These are phyloP conservation scores for Heteromurus nitidus DNA, from an alignment of 2,888 invertebrate genomes.

Conservation along the genomic window DNA sequence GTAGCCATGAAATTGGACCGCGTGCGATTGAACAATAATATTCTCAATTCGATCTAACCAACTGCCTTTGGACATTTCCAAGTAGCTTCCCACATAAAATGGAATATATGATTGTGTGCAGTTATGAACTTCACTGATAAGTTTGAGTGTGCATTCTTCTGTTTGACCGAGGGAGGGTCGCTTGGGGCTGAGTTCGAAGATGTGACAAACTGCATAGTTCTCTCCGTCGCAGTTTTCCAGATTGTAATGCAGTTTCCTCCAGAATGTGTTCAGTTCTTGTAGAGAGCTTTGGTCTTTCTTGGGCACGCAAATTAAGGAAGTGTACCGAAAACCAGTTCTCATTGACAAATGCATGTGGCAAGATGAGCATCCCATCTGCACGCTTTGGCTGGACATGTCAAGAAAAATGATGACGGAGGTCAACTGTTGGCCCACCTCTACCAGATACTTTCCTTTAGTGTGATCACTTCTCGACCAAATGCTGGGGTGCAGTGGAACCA, in stretches of 20 bases:
- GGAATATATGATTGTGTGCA: not conserved
- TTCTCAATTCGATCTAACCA: not conserved
- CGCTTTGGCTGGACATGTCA: not conserved
- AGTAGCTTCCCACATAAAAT: not conserved
- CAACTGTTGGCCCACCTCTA: not conserved
- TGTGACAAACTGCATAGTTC: no score
- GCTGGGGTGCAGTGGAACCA: no score
- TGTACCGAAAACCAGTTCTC: no score
- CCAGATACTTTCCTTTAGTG: not conserved
- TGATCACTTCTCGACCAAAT: no score
- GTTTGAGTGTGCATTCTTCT: not conserved
- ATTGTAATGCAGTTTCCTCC: not conserved
- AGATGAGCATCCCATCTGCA: not conserved
- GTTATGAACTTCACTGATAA: not conserved
- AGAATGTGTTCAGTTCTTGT: not conserved
- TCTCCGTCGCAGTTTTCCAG: not conserved
- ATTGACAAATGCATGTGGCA: no score
- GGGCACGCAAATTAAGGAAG: no score
- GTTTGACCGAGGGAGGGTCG: no score
- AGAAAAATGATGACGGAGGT: not conserved
- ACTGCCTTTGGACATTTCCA: not conserved
- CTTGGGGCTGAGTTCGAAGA: no score
- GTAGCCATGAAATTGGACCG: conserved; percentile 10
- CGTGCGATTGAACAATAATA: not conserved
- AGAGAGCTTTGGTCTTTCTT: no score